Base-by-base conservation (phyloP, 2,888 invertebrate species). In the Hypomecis punctinalis region DNA sequence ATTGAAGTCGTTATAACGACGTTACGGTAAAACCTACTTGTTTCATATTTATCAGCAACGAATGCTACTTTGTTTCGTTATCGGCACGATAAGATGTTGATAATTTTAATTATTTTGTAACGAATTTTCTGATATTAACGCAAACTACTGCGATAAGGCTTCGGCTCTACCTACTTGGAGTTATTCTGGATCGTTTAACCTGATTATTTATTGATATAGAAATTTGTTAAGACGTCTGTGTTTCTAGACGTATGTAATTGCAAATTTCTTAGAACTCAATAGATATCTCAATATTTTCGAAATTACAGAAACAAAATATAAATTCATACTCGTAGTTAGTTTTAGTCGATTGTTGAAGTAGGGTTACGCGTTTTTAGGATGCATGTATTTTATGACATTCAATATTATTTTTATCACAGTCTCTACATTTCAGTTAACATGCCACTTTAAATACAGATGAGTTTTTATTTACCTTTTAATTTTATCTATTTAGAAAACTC, bases 11-110 rank as follows among this genome's bases (percentile, higher is more conserved):
- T 56, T 61, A 51, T 49, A 61, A 51, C 43, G 69, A 43, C 53
- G 54, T 48, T 48, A 52, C 13, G 51, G 4, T 13, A 46, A 33
- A 48, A 49, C 55, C n/a, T 45, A 6, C n/a, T 33, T 35, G 37
- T 61, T 55, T 55, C 43, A 13, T 33, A 33, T 51, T 51, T 51
- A 62, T 51, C 45, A 40, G 33, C 37, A 39, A 49, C 43, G 35
- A 54, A 54, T 37, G 42, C 46, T 63, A 47, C 57, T 61, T 42
- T 42, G 46, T 13, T 61, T 33, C 10, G 56, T 48, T 40, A 63
- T 63, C 63, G 48, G 37, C 36, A 37, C 48, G 63, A 58, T 63
- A 63, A 49, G 39, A 48, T 45, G 47, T 53, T 43, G 63, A 59
- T 58, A 48, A 49, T 53, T 45, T 37, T 53, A 37, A 58, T 53